A percentile compares a stretch with the other conserved stretches of the same genome.
phyloP scores from a whole-genome alignment of 2,113 vertebrate genomes.

The Cheilinus undulatus region DNA sequence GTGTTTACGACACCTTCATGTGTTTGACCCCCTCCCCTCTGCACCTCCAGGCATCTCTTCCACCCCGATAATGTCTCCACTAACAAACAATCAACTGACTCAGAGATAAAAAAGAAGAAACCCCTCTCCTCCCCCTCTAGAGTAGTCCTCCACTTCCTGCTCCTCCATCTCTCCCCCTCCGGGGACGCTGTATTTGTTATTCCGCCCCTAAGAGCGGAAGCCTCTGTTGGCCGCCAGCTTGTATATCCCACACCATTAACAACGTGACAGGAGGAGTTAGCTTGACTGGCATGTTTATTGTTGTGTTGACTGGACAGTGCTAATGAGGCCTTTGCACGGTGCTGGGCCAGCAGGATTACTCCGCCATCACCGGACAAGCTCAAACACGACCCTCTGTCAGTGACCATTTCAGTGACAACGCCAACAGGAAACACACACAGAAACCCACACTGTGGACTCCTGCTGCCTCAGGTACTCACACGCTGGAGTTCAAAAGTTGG shows the following conservation, averaged over 20 bases:
- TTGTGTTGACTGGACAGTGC: conserved; percentile 72
- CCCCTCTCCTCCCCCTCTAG: background rate
- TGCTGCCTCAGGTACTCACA: conserved; percentile 4
- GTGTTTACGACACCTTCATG: background rate
- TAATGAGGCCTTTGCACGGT: conserved; percentile 78
- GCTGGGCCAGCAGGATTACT: conserved; percentile 65
- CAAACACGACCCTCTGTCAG: conserved; percentile 70
- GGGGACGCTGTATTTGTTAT: conserved; percentile 58
- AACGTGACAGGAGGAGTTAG: conserved; percentile 82
- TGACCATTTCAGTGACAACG: conserved; percentile 50
- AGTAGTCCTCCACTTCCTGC: conserved; percentile 11
- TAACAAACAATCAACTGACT: conserved; percentile 23
- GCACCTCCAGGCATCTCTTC: background rate
- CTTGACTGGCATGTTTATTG: conserved; percentile 85
- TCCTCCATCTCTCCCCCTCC: conserved; percentile 13
- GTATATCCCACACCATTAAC: conserved; percentile 81
- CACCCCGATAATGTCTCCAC: background rate
- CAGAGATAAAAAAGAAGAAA: conserved; percentile 5
- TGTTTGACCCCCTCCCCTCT: background rate
- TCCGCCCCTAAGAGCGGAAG: conserved; percentile 47
- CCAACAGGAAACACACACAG: background rate
- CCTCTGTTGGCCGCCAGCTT: conserved; percentile 67
- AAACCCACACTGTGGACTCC: conserved; percentile 11
- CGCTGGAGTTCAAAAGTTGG: background rate
- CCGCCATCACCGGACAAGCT: conserved; percentile 69